phyloP scores from a whole-genome alignment of 2,888 invertebrate species.

The Campoplex nolae region DNA sequence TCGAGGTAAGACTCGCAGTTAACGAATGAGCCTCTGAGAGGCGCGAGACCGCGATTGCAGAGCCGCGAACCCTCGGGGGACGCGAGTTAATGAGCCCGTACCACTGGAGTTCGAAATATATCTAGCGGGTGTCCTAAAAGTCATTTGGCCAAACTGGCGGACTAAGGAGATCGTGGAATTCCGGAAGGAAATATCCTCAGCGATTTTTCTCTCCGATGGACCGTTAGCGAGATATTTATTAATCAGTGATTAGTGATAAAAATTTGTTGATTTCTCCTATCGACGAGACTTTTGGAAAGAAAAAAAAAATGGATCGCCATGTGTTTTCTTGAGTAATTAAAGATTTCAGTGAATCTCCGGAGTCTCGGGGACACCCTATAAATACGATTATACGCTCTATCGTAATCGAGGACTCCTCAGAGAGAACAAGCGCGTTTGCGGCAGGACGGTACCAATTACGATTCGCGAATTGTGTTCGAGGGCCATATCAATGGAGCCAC shows the following conservation, averaged over 20 bases:
- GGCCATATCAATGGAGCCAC: conserved; percentile 65
- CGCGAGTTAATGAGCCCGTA: conserved; percentile 55
- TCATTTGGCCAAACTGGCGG: not conserved
- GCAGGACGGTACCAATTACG: conserved; percentile 68
- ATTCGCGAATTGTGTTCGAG: conserved; percentile 66
- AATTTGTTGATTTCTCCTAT: not conserved
- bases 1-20: conserved; percentile 39
- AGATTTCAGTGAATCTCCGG: not conserved
- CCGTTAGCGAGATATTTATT: not conserved
- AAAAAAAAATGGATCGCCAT: not conserved
- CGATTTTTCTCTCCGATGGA: not conserved
- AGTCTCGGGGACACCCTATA: conserved; percentile 1
- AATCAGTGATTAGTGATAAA: not conserved
- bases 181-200: not conserved
- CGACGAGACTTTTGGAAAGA: not conserved
- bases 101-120: not conserved
- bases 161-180: not conserved
- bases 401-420: conserved; percentile 13
- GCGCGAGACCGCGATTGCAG: conserved; percentile 57
- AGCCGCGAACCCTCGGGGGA: conserved; percentile 34
- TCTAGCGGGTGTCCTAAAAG: not conserved
- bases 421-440: conserved; percentile 37
- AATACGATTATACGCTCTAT: not conserved
- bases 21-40: conserved; percentile 54
- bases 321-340: not conserved